These are phyloP conservation scores for Idaea biselata DNA, from an alignment of 2,888 invertebrate species.

Conservation along the genomic window DNA sequence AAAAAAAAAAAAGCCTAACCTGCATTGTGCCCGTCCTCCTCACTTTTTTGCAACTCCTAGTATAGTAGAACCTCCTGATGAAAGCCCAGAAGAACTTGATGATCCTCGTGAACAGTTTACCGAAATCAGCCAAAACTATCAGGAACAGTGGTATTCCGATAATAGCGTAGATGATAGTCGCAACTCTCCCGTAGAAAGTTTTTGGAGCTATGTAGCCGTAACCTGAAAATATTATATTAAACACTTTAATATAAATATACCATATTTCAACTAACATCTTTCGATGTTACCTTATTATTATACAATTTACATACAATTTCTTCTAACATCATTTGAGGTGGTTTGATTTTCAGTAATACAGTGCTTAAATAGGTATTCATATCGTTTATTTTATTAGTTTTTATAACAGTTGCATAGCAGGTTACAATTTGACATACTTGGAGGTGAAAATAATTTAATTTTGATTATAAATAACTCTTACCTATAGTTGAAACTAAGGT, in stretches of 20 bases:
- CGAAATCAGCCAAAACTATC: constrained; percentile 96
- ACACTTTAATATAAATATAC: not conserved
- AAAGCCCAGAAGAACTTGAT: constrained; percentile 95
- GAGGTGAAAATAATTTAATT: no score
- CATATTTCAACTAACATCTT: not conserved
- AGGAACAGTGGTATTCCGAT: constrained; percentile 98
- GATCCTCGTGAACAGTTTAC: constrained; percentile 93
- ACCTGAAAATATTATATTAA: constrained; percentile 80
- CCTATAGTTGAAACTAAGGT: constrained; percentile 94
- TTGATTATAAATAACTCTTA: constrained; percentile 81
- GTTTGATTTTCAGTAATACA: not conserved
- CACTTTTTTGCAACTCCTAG: constrained; percentile 89
- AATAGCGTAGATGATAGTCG: constrained; percentile 96
- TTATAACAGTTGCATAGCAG: not conserved
- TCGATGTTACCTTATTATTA: not conserved
- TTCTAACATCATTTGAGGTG: not conserved
- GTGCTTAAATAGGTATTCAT: not conserved
- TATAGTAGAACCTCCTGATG: constrained; percentile 90
- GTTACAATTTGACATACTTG: no score
- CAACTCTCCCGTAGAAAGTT: constrained; percentile 90
- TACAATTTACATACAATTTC: not conserved
- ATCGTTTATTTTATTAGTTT: not conserved
- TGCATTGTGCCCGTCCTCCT: constrained; percentile 88
- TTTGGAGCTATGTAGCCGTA: constrained; percentile 98
- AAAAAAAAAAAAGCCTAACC: constrained; percentile 58